phyloP scores from a whole-genome alignment of 2,797 vertebrate species.

The Pempheris klunzingeri region DNA sequence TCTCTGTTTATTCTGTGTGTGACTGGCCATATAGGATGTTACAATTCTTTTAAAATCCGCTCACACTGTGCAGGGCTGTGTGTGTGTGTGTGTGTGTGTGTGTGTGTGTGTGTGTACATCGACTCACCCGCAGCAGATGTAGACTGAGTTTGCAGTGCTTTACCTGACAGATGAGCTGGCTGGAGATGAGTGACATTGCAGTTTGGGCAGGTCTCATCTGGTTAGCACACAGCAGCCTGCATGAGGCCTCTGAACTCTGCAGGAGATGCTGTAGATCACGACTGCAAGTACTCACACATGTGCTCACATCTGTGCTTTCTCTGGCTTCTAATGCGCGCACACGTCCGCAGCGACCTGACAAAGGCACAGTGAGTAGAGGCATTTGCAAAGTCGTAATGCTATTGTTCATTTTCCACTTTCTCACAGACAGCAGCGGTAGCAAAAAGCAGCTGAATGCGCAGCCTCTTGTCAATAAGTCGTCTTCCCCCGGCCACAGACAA shows the following conservation, averaged over 20 bases:
- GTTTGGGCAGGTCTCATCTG: not conserved
- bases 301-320: not conserved
- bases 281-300: not conserved
- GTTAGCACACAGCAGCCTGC: not conserved
- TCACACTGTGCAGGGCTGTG: not conserved
- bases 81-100: too few relatives aligned
- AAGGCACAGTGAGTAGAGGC: not conserved
- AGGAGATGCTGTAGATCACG: conserved; percentile 26
- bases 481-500: not conserved
- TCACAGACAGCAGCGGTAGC: not conserved
- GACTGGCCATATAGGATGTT: not conserved
- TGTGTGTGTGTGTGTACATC: conserved; percentile 8
- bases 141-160: conserved; percentile 10
- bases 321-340: not conserved
- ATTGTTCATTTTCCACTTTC: not conserved
- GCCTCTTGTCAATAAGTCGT: not conserved
- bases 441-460: not conserved
- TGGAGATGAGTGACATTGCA: not conserved
- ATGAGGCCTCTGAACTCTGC: not conserved
- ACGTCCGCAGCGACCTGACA: not conserved
- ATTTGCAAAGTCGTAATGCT: not conserved
- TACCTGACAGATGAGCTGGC: conserved; percentile 11
- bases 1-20: conserved; percentile 35
- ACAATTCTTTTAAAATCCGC: not conserved
- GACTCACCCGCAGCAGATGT: not conserved